phyloP scores from a whole-genome alignment of 2,797 vertebrate genomes.

The Cheirogaleus major region DNA sequence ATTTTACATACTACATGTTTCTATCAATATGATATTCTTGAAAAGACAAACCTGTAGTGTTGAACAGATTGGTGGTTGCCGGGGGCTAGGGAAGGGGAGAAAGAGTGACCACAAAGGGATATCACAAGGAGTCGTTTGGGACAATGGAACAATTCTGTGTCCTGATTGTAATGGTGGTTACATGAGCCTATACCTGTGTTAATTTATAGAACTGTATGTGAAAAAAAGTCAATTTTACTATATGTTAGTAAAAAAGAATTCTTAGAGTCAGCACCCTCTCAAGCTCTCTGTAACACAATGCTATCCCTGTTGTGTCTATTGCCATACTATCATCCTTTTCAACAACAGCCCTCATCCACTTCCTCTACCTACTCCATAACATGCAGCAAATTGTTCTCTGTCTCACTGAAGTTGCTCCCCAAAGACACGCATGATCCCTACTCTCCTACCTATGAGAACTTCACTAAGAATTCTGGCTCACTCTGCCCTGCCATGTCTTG shows the following conservation, averaged over 20 bases:
- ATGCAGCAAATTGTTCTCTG: neutral
- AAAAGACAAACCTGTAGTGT: neutral
- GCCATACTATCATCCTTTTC: neutral
- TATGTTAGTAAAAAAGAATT: neutral
- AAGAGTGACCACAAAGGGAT: neutral
- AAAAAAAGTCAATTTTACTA: neutral
- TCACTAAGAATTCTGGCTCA: neutral
- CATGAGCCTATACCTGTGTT: neutral
- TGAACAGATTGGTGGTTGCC: neutral
- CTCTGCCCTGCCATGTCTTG: neutral
- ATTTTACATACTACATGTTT: neutral
- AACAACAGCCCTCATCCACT: neutral
- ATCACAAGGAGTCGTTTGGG: neutral
- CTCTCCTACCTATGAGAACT: neutral
- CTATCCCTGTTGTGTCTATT: neutral
- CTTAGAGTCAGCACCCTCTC: neutral
- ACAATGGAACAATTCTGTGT: neutral
- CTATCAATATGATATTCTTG: neutral
- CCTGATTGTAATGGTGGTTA: neutral
- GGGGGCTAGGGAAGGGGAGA: neutral
- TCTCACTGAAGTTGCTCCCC: neutral
- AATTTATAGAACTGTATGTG: neutral
- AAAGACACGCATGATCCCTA: neutral
- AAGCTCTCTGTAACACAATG: neutral
- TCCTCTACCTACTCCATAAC: neutral